Conservation (phyloP, 2,888 invertebrate genomes). For the Trichacis sp. region DNA sequence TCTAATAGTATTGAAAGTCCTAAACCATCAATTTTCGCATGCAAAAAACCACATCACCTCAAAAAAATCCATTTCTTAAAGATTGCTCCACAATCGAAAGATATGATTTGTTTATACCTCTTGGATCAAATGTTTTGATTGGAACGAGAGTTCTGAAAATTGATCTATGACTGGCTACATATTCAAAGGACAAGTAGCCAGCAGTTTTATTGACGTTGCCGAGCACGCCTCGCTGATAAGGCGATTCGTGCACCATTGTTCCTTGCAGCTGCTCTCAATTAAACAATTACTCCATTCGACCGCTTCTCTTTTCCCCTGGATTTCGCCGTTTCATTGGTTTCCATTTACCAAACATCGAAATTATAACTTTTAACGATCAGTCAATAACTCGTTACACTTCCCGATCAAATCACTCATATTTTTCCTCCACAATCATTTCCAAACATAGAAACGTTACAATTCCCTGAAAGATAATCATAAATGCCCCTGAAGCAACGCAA, state of each 20-base stretch:
- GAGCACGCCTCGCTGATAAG: slow-evolving; percentile 31
- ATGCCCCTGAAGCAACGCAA: not conserved
- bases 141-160: slow-evolving; percentile 1
- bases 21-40: too few species aligned
- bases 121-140: not conserved
- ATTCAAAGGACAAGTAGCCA: not conserved
- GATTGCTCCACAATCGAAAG: not conserved
- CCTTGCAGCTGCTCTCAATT: slow-evolving; percentile 43
- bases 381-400: not conserved
- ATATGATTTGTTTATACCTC: not conserved
- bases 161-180: slow-evolving; percentile 26
- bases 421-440: too few species aligned
- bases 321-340: not conserved
- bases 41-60: too few species aligned
- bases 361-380: not conserved
- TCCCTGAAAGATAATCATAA: slow-evolving; percentile 8
- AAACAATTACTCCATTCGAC: slow-evolving; percentile 61
- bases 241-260: slow-evolving; percentile 13
- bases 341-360: not conserved
- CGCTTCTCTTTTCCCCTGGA: slow-evolving; percentile 3
- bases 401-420: not conserved
- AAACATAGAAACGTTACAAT: too few species aligned
- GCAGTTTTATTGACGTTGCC: slow-evolving; percentile 21
- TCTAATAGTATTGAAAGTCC: too few species aligned
- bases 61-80: too few species aligned